Conservation (phyloP, 2,113 vertebrate genomes). For the Arothron firmamentum region DNA sequence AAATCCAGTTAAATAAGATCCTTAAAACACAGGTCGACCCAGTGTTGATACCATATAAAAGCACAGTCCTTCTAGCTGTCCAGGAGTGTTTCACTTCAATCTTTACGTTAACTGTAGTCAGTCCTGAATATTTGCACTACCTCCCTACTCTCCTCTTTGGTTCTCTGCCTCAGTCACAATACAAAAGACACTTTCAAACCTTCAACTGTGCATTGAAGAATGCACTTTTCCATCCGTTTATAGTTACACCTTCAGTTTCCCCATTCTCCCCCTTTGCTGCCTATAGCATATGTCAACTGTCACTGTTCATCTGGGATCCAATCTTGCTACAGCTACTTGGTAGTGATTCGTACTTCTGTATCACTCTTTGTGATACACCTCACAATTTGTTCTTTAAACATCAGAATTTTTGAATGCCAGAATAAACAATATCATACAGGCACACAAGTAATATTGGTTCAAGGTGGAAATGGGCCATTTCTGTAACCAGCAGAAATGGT, state of each 20-base stretch:
- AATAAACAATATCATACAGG: no score
- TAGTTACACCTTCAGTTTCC: constrained; percentile 17
- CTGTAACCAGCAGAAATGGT: constrained; percentile 74
- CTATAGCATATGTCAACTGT: constrained; percentile 44
- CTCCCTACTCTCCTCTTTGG: constrained; percentile 58
- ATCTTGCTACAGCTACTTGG: constrained; percentile 38
- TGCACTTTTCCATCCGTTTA: constrained; percentile 9
- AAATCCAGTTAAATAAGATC: constrained; percentile 38
- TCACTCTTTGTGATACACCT: constrained; percentile 11
- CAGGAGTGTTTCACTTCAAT: constrained; percentile 27
- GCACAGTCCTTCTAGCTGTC: constrained; percentile 19
- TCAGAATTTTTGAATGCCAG: no score
- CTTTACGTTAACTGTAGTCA: constrained; percentile 3
- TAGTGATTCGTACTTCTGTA: constrained; percentile 30
- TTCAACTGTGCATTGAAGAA: constrained; percentile 37
- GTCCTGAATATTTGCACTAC: constrained; percentile 14
- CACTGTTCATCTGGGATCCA: not conserved
- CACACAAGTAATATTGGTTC: constrained; percentile 49
- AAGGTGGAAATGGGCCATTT: constrained; percentile 49
- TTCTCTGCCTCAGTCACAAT: constrained; percentile 32
- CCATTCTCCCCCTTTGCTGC: constrained; percentile 40
- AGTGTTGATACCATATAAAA: constrained; percentile 42
- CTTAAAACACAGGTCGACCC: constrained; percentile 49
- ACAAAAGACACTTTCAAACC: constrained; percentile 35
- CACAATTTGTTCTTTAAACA: no score